phyloP scores from a whole-genome alignment of 2,113 vertebrate species.

The Lophura nycthemera region DNA sequence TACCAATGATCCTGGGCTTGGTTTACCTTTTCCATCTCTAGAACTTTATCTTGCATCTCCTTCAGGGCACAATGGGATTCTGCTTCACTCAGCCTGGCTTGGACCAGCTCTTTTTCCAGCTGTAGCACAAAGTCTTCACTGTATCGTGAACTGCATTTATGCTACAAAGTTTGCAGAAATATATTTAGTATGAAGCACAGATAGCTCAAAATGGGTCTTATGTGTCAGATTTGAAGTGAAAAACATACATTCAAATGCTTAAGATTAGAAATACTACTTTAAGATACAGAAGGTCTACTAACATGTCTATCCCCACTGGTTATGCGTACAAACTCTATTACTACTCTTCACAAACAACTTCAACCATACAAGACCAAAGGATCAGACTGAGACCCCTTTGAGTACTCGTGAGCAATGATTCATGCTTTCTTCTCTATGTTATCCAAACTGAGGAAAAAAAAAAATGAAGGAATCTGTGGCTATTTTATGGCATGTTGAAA shows the following conservation, averaged over 20 bases:
- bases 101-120: conserved; percentile 94
- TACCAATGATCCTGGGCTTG: neutral
- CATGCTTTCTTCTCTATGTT: neutral
- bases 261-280: neutral
- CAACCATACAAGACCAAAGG: neutral
- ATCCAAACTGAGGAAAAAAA: neutral
- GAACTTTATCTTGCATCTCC: conserved; percentile 99
- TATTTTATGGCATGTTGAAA: neutral
- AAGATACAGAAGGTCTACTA: neutral
- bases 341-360: neutral
- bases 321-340: neutral
- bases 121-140: conserved; percentile 95
- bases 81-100: conserved; percentile 94
- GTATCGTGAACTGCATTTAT: conserved; percentile 89
- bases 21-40: conserved; percentile 94
- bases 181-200: conserved; percentile 54
- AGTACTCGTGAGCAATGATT: neutral
- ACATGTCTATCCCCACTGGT: neutral
- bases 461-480: neutral
- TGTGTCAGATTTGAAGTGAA: neutral
- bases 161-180: conserved; percentile 79
- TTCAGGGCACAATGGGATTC: conserved; percentile 96
- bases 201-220: neutral
- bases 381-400: neutral
- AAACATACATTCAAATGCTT: conserved; percentile 7